Base-by-base conservation (phyloP, 2,797 vertebrate species). In the Acanthornis magna region DNA sequence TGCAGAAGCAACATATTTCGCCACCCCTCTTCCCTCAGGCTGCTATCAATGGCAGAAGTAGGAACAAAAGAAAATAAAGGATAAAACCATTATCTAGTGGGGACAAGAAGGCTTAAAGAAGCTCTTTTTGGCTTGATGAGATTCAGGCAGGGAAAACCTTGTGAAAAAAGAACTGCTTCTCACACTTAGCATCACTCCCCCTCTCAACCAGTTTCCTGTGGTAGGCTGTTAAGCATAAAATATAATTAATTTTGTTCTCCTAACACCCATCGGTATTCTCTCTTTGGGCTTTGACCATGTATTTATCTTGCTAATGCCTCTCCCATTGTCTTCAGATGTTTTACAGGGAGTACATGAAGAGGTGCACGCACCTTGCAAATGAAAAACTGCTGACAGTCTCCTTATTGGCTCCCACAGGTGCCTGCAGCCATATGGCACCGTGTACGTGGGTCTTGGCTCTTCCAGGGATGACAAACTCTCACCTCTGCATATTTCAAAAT, bases 1-100 rank as follows among this genome's bases (percentile, higher is more conserved):
- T 97, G 94, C 95, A 97, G 97, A 94, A 97, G 94, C 83, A 93
- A 97, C 53, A 17, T 74, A 96, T 95, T 97, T 97, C 92, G 63
- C 60, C 70, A 93, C 80, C 72, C 88, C 57, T 89, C 89, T 93
- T 79, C 94, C 92, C 94, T 94, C n/a, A 50, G 78, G 90, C 91
- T 91, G 83, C 70, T 88, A 32, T 82, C 48, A 50, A 66, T 73
- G 70, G 85, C 7, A 34, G 54, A 81, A 93, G 89, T 40, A 91
- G 78, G 26, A 85, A 88, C 76, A 94, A 94, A 92, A 89, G 75
- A 93, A 95, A 84, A 91, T 55, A 88, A 85, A 95, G 93, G 53
- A 81, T 82, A 82, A 55, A 84, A 47, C 66, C 78, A 93, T 91
- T 91, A 95, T 75, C 72, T 94, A 76, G 70, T 55, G 55, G 58